phyloP scores from a whole-genome alignment of 2,113 vertebrate genomes.

The Pterophyllum scalare region DNA sequence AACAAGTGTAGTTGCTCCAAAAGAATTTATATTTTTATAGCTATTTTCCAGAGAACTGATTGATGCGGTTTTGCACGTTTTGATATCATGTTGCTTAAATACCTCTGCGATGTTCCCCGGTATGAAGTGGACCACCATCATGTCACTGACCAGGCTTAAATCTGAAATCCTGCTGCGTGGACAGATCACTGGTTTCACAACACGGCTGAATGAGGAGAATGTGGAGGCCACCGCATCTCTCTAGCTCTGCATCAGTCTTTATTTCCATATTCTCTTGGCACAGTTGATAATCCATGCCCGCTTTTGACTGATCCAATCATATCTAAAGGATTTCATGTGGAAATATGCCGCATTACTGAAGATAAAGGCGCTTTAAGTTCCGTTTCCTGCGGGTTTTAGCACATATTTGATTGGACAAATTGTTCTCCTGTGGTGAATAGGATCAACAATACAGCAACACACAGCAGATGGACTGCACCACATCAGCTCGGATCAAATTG shows the following conservation, averaged over 20 bases:
- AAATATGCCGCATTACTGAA: conserved; percentile 11
- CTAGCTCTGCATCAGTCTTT: background rate
- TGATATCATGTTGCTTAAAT: background rate
- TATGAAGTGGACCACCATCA: background rate
- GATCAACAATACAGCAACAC: background rate
- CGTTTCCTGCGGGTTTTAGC: background rate
- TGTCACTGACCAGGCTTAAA: background rate
- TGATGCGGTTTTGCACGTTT: background rate
- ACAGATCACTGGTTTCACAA: background rate
- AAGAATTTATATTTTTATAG: too few species aligned
- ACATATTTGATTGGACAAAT: background rate
- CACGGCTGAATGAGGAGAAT: background rate
- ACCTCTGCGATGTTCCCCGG: background rate
- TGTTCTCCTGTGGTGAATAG: background rate
- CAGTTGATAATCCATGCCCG: background rate
- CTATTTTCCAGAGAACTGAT: background rate
- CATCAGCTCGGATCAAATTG: background rate
- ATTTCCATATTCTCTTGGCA: conserved; percentile 8
- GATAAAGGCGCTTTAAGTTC: background rate
- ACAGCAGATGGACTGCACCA: background rate
- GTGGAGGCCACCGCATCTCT: background rate
- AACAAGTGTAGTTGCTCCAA: too few species aligned
- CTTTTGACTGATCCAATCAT: background rate
- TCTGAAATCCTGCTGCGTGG: background rate
- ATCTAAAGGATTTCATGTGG: background rate